A percentile compares a stretch with the other conserved stretches of the same genome.
These are phyloP conservation scores for Anthophora plumipes DNA, from an alignment of 2,888 invertebrate genomes.

Conservation along the genomic window DNA sequence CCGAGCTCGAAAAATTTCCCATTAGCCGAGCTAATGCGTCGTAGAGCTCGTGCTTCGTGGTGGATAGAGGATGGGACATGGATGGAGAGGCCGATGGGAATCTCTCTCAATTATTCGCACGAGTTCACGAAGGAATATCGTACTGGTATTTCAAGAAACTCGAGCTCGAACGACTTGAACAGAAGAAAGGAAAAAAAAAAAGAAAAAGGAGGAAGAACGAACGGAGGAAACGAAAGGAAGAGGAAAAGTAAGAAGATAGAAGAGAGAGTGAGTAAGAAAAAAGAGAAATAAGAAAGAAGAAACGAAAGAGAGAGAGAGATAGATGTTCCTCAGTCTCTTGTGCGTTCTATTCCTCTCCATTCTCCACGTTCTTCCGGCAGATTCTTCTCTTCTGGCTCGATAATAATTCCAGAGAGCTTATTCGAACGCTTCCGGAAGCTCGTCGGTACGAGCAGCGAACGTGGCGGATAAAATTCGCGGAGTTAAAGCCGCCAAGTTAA, in stretches of 20 bases:
- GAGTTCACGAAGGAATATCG: constrained; percentile 61
- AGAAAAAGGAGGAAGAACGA: too few species aligned
- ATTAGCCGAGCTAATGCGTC: constrained; percentile 63
- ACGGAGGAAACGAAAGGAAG: too few species aligned
- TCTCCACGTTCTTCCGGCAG: background rate
- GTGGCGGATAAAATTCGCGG: constrained; percentile 54
- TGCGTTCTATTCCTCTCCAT: background rate
- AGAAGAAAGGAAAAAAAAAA: background rate
- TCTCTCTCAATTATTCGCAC: constrained; percentile 68
- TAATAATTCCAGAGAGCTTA: constrained; percentile 66
- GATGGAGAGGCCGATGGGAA: constrained; percentile 32
- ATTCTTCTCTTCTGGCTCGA: constrained; percentile 54
- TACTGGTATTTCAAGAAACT: constrained; percentile 58
- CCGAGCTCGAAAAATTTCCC: constrained; percentile 63
- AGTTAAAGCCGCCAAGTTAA: constrained; percentile 62
- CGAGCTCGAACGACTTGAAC: constrained; percentile 30
- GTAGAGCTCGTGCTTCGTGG: constrained; percentile 4
- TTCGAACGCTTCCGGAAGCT: constrained; percentile 55
- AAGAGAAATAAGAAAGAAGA: background rate
- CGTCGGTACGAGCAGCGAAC: constrained; percentile 50
- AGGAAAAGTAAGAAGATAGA: background rate
- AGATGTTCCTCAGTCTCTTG: background rate
- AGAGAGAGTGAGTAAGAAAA: too few species aligned
- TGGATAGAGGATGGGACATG: background rate
- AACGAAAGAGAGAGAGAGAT: too few species aligned